Evolutionary conservation across 2,888 invertebrate genomes (phyloP).

Genomic region (Crossocerus cetratus): DNA sequence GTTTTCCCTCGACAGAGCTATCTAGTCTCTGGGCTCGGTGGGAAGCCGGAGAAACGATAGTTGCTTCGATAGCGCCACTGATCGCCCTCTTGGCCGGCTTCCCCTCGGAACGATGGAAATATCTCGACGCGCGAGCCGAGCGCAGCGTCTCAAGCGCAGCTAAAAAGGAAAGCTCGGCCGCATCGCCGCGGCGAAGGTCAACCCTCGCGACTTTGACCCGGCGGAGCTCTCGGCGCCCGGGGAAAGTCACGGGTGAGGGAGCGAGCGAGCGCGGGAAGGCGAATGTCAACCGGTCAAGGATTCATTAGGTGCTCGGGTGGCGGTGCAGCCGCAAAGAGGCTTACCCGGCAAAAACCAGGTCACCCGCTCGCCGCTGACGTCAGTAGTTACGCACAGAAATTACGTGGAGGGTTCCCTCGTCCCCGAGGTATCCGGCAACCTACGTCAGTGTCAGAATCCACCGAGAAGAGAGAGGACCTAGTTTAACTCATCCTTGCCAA

Average conservation of each 20-base stretch:
- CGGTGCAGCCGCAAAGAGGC: background rate
- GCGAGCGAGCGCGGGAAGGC: background rate
- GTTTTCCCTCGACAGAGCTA: too few relatives aligned
- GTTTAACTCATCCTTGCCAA: too few relatives aligned
- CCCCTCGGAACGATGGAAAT: background rate
- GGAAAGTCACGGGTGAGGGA: background rate
- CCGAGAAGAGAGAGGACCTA: too few relatives aligned
- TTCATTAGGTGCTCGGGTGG: background rate
- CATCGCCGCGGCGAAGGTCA: background rate
- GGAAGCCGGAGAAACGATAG: background rate
- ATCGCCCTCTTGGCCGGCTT: background rate
- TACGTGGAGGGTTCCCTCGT: too few relatives aligned
- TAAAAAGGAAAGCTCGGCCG: background rate
- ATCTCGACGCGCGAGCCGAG: background rate
- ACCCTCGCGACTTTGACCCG: background rate
- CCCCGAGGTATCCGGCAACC: too few relatives aligned
- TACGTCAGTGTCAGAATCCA: too few relatives aligned
- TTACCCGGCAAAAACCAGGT: background rate
- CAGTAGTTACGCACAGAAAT: too few relatives aligned
- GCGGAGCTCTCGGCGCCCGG: background rate
- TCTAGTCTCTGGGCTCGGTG: too few relatives aligned
- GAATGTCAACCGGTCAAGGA: slow-evolving; percentile 2
- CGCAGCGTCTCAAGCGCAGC: background rate
- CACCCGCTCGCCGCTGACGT: background rate
- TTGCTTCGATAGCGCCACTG: background rate